Percentiles rank a stretch among this genome's conserved stretches.
phyloP scores from a whole-genome alignment of 2,797 vertebrate genomes.

The Nyctalus aviator region DNA sequence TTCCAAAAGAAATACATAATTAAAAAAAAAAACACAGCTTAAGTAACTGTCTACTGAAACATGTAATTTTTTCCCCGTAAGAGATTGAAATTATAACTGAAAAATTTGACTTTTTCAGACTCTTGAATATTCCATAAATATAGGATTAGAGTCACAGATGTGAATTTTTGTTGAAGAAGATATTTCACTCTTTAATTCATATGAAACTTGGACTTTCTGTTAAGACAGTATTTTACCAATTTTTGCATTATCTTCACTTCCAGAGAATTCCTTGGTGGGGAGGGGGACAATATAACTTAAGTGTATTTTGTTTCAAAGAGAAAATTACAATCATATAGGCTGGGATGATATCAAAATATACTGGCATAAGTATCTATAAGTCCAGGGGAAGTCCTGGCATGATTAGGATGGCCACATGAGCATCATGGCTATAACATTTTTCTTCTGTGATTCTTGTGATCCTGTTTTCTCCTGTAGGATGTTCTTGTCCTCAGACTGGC shows the following conservation, averaged over 20 bases:
- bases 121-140: conserved; percentile 66
- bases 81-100: conserved; percentile 76
- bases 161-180: conserved; percentile 55
- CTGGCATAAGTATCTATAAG: neutral
- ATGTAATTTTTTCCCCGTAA: conserved; percentile 70
- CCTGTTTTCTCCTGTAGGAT: neutral
- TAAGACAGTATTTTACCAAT: neutral
- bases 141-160: conserved; percentile 69
- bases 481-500: neutral
- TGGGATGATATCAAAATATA: neutral
- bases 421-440: neutral
- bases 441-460: neutral
- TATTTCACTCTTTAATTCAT: conserved; percentile 52
- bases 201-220: conserved; percentile 24
- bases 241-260: conserved; percentile 30
- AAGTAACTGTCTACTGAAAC: conserved; percentile 70
- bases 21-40: neutral
- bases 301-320: conserved; percentile 5
- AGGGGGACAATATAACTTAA: neutral
- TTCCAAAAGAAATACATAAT: conserved; percentile 57
- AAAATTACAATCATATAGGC: neutral
- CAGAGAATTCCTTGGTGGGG: neutral
- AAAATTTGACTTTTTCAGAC: conserved; percentile 71
- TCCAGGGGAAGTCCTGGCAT: neutral
- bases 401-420: neutral